phyloP scores from a whole-genome alignment of 2,888 invertebrate genomes.

The Morpho helenor region DNA sequence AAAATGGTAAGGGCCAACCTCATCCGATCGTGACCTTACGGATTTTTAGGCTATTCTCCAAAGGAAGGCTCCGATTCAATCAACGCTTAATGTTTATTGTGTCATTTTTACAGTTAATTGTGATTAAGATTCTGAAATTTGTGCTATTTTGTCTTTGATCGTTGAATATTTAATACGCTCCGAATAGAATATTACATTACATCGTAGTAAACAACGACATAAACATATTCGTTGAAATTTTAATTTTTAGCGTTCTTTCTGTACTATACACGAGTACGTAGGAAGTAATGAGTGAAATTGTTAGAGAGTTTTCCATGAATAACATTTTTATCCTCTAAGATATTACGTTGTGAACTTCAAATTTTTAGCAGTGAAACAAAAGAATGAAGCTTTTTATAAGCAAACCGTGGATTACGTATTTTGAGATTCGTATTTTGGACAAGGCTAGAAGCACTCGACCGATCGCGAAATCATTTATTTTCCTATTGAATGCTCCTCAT shows the following conservation, averaged over 20 bases:
- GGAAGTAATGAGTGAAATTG: constrained; percentile 5
- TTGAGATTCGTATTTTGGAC: constrained; percentile 15
- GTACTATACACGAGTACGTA: not conserved
- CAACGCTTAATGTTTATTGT: constrained; percentile 26
- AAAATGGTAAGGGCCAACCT: constrained; percentile 54
- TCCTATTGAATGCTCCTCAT: constrained; percentile 24
- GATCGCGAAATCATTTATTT: constrained; percentile 26
- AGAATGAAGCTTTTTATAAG: constrained; percentile 4
- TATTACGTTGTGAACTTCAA: constrained; percentile 1
- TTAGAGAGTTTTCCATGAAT: constrained; percentile 5
- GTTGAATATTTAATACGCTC: not conserved
- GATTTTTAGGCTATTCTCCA: constrained; percentile 26
- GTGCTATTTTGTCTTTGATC: not conserved
- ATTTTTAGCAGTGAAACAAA: not conserved
- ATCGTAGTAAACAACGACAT: not conserved
- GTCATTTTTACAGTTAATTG: constrained; percentile 25
- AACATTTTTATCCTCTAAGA: constrained; percentile 2
- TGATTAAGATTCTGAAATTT: constrained; percentile 22
- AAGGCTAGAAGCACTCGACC: constrained; percentile 18
- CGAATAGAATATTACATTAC: not conserved
- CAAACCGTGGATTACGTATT: constrained; percentile 14
- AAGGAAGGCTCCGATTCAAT: constrained; percentile 31
- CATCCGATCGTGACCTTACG: constrained; percentile 40
- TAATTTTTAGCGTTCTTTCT: constrained; percentile 3
- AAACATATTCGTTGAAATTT: constrained; percentile 1